Percentiles rank a stretch among this genome's conserved stretches.
phyloP scores from a whole-genome alignment of 2,888 invertebrate species.

The Eutolmus rufibarbis region DNA sequence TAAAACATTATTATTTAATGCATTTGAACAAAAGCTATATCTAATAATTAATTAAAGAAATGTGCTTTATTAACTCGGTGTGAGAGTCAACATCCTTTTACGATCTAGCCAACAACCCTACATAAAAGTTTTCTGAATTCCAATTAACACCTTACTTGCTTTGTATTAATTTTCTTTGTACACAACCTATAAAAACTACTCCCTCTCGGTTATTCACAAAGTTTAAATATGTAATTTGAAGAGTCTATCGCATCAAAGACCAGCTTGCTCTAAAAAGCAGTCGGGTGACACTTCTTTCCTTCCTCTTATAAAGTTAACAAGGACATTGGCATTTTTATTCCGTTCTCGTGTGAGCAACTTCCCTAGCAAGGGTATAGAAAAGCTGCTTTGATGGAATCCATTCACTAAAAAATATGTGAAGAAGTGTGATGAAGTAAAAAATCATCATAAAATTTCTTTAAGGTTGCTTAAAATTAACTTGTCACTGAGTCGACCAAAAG shows the following conservation, averaged over 20 bases:
- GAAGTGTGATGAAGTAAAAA: background rate
- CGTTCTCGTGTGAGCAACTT: background rate
- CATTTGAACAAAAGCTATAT: background rate
- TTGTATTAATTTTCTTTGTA: background rate
- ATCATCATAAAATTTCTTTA: background rate
- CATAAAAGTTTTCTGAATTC: background rate
- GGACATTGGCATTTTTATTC: background rate
- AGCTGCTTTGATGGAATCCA: background rate
- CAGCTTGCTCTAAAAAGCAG: background rate
- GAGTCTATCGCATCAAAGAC: background rate
- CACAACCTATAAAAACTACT: background rate
- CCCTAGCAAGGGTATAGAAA: background rate
- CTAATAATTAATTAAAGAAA: background rate
- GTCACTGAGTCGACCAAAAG: background rate
- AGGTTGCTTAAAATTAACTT: background rate
- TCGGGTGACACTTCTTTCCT: background rate
- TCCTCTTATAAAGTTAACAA: background rate
- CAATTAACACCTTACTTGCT: background rate
- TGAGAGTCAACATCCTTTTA: background rate
- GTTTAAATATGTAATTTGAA: background rate
- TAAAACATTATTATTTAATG: background rate
- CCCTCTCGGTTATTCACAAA: background rate
- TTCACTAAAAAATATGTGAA: background rate
- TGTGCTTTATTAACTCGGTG: background rate
- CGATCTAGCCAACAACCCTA: background rate